Conservation (phyloP, 1,140 invertebrate species). For the Eupeodes corollae region DNA sequence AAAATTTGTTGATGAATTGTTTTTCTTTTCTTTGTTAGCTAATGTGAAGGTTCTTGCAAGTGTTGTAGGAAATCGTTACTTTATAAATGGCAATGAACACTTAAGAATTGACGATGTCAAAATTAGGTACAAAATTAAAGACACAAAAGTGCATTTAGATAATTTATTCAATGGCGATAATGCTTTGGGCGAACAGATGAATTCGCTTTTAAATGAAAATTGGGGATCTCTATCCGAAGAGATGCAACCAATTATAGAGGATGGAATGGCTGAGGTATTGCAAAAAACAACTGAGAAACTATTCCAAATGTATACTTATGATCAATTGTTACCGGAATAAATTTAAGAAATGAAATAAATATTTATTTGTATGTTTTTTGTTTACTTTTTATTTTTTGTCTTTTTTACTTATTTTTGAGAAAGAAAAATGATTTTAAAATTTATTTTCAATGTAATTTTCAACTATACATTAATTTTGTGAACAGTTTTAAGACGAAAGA, state of each 20-base stretch:
- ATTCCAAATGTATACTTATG: slow-evolving; percentile 27
- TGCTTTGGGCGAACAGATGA: slow-evolving; percentile 49
- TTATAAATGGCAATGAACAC: slow-evolving; percentile 36
- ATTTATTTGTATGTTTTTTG: no score
- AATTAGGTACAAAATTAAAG: slow-evolving; percentile 48
- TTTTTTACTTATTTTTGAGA: no score
- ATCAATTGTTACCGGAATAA: slow-evolving; percentile 21
- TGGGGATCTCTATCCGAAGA: slow-evolving; percentile 45
- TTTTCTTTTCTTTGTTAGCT: slow-evolving; percentile 36
- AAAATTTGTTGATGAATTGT: background rate
- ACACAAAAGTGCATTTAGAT: slow-evolving; percentile 48
- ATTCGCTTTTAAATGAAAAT: slow-evolving; percentile 49
- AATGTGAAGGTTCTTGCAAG: slow-evolving; percentile 49
- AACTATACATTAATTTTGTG: no score
- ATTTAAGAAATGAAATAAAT: background rate
- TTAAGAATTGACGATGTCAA: slow-evolving; percentile 50
- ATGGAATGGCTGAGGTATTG: slow-evolving; percentile 41
- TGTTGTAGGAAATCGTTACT: slow-evolving; percentile 45
- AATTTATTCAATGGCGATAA: slow-evolving; percentile 59
- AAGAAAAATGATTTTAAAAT: no score
- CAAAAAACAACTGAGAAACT: slow-evolving; percentile 46
- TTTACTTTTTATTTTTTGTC: background rate
- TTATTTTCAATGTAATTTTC: no score
- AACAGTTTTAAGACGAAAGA: no score
- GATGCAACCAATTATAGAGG: slow-evolving; percentile 45